Base-by-base conservation (phyloP, 2,113 vertebrate species). In the Meles meles region DNA sequence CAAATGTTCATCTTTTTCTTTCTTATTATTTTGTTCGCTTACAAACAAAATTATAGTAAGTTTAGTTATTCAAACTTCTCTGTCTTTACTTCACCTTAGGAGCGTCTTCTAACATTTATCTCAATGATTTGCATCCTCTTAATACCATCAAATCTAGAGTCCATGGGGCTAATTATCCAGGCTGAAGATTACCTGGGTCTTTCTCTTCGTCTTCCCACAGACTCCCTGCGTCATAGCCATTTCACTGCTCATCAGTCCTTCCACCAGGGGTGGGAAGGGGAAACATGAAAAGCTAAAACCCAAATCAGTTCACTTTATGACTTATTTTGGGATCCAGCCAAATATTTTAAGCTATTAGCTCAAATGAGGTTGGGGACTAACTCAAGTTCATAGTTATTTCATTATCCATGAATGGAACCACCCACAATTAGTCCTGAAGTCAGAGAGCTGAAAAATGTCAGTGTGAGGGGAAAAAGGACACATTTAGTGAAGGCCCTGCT, bases 1-100 rank as follows among this genome's bases (percentile, higher is more conserved):
- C 9, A 88, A 57, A 90, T 87, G 81, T 97, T 90, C 39, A 37
- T 67, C 59, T 85, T 85, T 42, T 93, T 72, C 79, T 95, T 93
- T 90, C 55, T 74, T 7, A 0, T 72, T 37, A 4, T 80, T 65
- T 84, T 17, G 5, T 34, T 20, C 42, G 80, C 77, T 57, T 86
- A 67, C 27, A n/a, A 61, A 82, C 80, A 80, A 49, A 57, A 44
- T 84, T 80, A 82, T 5, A 72, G 34, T 55, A 47, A 61, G 47
- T 39, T 71, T 72, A 52, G 25, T 44, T 37, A 39, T 69, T 94
- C 52, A 34, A 34, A 39, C 8, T 69, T 63, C 21, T 15, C 8
- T 34, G 17, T 39, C 47, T 95, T 81, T n/a, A 39, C 49, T 49
- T 90, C 71, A 81, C 34, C 31, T 69, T 69, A 63, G 49, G 47